Evolutionary conservation across 2,797 vertebrate genomes (phyloP).

Genomic region (Aotus griseimembra): DNA sequence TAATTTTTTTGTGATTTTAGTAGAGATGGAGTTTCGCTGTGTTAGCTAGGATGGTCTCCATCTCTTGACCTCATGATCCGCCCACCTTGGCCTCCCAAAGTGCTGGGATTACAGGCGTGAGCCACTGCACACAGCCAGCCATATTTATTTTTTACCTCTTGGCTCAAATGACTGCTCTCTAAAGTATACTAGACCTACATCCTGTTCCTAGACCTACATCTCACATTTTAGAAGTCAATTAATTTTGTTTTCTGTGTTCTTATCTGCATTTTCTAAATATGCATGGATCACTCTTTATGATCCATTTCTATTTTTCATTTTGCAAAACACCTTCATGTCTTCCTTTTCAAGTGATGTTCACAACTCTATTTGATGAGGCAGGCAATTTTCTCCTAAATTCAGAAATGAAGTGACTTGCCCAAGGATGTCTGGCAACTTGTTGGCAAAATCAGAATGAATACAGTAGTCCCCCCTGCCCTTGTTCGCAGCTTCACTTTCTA

Average conservation of each 20-base stretch:
- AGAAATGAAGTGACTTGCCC: constrained; percentile 42
- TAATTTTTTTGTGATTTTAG: too few relatives aligned
- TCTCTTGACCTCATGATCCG: too few relatives aligned
- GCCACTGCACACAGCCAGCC: too few relatives aligned
- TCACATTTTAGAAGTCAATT: neutral
- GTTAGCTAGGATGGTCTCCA: too few relatives aligned
- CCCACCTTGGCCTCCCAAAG: too few relatives aligned
- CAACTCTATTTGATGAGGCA: constrained; percentile 18
- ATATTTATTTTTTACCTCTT: neutral
- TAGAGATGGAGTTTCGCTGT: too few relatives aligned
- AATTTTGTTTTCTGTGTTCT: constrained; percentile 42
- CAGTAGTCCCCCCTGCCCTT: neutral
- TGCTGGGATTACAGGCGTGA: too few relatives aligned
- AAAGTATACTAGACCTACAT: neutral
- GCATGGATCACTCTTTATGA: constrained; percentile 9
- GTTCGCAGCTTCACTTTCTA: neutral
- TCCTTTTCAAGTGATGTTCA: neutral
- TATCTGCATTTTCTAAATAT: constrained; percentile 19
- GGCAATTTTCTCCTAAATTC: constrained; percentile 35
- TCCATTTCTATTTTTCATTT: constrained; percentile 19
- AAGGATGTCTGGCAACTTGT: neutral
- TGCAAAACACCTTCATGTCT: neutral
- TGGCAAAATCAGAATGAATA: constrained; percentile 56
- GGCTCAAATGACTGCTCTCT: constrained; percentile 19
- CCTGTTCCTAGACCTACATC: neutral